These are phyloP conservation scores for Phrynosoma blainvillii DNA, from an alignment of 2,113 vertebrate genomes.

Conservation along the genomic window DNA sequence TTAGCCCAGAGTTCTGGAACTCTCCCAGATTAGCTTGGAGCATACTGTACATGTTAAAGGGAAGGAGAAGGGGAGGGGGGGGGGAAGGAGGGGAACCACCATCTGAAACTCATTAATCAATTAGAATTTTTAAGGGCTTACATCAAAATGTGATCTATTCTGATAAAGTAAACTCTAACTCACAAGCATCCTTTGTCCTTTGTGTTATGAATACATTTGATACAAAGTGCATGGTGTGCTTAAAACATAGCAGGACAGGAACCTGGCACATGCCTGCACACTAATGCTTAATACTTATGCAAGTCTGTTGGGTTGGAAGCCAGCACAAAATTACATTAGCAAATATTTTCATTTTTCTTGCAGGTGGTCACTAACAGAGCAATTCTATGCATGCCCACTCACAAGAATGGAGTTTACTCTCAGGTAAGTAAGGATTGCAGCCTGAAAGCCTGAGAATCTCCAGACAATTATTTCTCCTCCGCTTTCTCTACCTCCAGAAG, in stretches of 20 bases:
- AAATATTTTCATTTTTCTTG: conserved; percentile 41
- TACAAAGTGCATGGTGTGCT: conserved; percentile 34
- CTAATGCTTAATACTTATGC: neutral
- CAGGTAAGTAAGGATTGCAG: neutral
- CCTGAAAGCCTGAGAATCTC: neutral
- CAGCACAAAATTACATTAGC: conserved; percentile 52
- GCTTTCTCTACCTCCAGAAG: neutral
- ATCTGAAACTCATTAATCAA: conserved; percentile 74
- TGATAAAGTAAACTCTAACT: conserved; percentile 64
- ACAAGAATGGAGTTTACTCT: neutral
- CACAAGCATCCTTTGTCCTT: conserved; percentile 64
- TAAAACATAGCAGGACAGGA: conserved; percentile 2
- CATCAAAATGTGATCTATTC: conserved; percentile 66
- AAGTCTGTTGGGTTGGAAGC: conserved; percentile 45
- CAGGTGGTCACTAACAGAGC: conserved; percentile 47
- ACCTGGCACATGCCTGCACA: conserved; percentile 40
- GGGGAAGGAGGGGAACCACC: conserved; percentile 54
- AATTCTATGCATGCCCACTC: neutral
- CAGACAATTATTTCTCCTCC: neutral
- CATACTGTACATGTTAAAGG: conserved; percentile 48
- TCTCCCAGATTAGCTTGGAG: conserved; percentile 59
- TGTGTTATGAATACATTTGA: conserved; percentile 20
- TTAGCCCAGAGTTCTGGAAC: conserved; percentile 60
- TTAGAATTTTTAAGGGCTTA: conserved; percentile 71
- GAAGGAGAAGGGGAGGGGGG: conserved; percentile 33